A percentile compares a stretch with the other conserved stretches of the same genome.
These are phyloP conservation scores for Sardina pilchardus DNA, from an alignment of 2,113 vertebrate species.

Conservation along the genomic window DNA sequence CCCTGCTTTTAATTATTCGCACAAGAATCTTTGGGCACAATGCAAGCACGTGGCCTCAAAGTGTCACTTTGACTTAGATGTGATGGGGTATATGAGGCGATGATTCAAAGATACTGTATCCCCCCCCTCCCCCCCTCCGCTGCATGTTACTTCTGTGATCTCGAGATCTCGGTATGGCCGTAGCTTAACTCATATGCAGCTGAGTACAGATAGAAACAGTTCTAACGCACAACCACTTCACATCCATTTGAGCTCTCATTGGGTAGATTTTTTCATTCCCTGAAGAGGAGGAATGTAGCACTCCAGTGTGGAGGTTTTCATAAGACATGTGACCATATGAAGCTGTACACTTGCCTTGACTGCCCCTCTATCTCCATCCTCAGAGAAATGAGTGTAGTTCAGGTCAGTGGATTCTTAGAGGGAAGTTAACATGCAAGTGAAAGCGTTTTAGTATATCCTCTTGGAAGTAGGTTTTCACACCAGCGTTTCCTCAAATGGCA, in stretches of 20 bases:
- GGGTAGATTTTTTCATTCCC: background rate
- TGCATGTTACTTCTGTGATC: background rate
- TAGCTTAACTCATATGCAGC: background rate
- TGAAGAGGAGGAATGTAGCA: background rate
- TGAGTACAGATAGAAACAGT: background rate
- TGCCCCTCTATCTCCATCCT: background rate
- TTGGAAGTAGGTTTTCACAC: background rate
- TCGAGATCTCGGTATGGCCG: background rate
- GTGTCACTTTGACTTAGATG: background rate
- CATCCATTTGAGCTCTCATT: background rate
- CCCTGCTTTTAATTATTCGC: constrained; percentile 4
- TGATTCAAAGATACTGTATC: constrained; percentile 1
- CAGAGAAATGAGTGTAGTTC: background rate
- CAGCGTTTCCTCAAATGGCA: background rate
- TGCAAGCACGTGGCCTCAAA: background rate
- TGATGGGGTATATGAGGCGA: background rate
- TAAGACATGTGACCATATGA: background rate
- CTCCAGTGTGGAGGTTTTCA: background rate
- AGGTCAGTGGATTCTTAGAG: background rate
- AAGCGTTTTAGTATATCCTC: background rate
- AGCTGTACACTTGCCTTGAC: background rate
- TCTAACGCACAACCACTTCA: background rate
- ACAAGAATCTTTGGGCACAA: background rate
- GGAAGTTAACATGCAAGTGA: background rate
- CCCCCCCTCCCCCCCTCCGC: background rate